Base-by-base conservation (phyloP, 1,140 invertebrate genomes). In the Pogonomyrmex californicus region DNA sequence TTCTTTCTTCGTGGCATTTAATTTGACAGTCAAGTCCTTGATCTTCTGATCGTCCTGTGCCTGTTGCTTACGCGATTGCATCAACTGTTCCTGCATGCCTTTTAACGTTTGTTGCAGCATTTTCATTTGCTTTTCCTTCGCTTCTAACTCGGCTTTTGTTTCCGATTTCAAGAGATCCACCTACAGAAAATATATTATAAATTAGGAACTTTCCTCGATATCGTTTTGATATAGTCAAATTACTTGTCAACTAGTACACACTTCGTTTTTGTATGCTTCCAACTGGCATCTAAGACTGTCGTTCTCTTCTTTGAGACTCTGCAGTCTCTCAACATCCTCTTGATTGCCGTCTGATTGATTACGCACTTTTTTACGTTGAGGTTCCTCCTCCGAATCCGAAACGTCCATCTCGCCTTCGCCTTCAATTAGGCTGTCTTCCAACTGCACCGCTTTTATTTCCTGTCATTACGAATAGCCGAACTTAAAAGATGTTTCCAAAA, bases 201-300 rank as follows among this genome's bases (percentile, higher is more conserved):
- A 49, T 62, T 36, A 23, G 3, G 12, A 73, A 14, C n/a, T 82
- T 58, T n/a, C 6, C 14, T 23, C 14, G n/a, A 44, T 23, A 12
- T 73, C 3, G 23, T 2, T 5, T 3, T 1, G 1, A 10, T 6
- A 9, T 73, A 3, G 6, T 1, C 2, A 17, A 58, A 60, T 82
- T 17, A 49, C 23, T 83, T 7, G n/a, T 36, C 23, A 23, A 47
- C 62, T 62, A 9, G 68, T 66, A 75, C 68, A 30, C 86, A 97
- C 97, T 95, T 99, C 99, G 95, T 99, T 99, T 93, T 99, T 98
- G 90, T 98, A 99, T 0, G 98, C 98, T 95, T 99, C 98, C 88
- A 99, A 93, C 96, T 99, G 98, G 95, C 98, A 99, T 63, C 97
- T 97, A 47, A 99, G 95, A 90, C 97, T 98, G 88, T 99, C 98